Base-by-base conservation (phyloP, 2,797 vertebrate genomes). In the Gymnopithys bicolor region DNA sequence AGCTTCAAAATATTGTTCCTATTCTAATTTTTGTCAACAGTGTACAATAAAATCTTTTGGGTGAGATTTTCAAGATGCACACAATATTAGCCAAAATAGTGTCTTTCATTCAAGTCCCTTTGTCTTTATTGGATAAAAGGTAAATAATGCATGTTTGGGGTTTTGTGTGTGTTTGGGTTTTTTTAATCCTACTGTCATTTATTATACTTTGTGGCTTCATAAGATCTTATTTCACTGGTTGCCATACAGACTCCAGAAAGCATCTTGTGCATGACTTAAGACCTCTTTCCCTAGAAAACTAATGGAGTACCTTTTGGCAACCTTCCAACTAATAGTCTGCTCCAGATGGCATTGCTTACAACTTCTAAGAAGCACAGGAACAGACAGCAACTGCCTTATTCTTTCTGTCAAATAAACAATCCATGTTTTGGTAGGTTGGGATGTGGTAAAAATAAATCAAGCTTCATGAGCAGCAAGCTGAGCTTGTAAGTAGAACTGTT, bases 331-430 rank as follows among this genome's bases (percentile, higher is more conserved):
- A 89, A 92, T 93, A 89, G 84, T 77, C 84, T 89, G 86, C 78
- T 94, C 89, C 94, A 96, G 88, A 93, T 95, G 92, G 94, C 83
- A 58, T 58, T 48, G 81, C 90, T 92, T 95, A 56, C 90, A 89
- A 93, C 84, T 94, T 90, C 75, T 52, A 32, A 89, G 81, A 46
- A 68, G 81, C 64, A 60, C 49, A 58, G 81, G 94, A 93, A 76
- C 64, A 84, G 88, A 80, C 88, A 90, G 93, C 41, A 17, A 95
- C 82, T 79, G 92, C 91, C 90, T 95, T 95, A 90, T 95, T 95
- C 90, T 96, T 93, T 70, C 92, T 94, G 93, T 96, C 92, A 96
- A 89, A 94, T 79, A 94, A 93, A 93, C 93, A 95, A 94, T 96
- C 75, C 58, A 32, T 84, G 70, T 94, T 93, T 95, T 93, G 75